Evolutionary conservation across 92 coral and sea anemone genomes (phyloP).

Genomic region (Pocillopora meandrina): DNA sequence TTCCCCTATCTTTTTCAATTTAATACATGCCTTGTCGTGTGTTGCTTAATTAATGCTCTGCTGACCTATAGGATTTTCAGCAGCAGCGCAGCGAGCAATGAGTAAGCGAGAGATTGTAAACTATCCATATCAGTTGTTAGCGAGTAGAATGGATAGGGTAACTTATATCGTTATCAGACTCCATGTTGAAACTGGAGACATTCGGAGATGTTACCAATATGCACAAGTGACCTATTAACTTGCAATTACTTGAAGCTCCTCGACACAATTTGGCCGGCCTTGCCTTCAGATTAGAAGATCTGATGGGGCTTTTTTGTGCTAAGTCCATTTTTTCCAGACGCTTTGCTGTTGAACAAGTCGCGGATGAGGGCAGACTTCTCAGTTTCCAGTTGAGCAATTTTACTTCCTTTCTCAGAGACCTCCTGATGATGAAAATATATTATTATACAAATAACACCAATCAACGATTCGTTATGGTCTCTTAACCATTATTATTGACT

Average conservation of each 20-base stretch:
- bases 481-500: no score
- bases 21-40: no score
- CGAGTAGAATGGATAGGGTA: no score
- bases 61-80: no score
- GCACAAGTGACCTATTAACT: not conserved
- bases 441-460: not conserved
- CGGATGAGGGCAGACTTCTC: conserved; percentile 91
- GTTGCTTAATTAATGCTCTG: no score
- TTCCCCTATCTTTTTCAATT: no score
- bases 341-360: conserved; percentile 80
- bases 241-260: not conserved
- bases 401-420: conserved; percentile 56
- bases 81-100: no score
- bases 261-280: not conserved
- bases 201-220: not conserved
- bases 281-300: conserved; percentile 4
- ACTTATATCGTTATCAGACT: no score
- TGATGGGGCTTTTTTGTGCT: conserved; percentile 16
- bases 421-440: conserved; percentile 48
- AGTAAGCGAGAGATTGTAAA: no score
- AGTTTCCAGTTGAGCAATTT: conserved; percentile 79
- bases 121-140: no score
- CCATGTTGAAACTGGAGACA: no score
- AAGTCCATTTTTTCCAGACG: conserved; percentile 51
- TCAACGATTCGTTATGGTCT: no score